Evolutionary conservation across 2,888 invertebrate genomes (phyloP).

Genomic region (Cephus pygmeus): DNA sequence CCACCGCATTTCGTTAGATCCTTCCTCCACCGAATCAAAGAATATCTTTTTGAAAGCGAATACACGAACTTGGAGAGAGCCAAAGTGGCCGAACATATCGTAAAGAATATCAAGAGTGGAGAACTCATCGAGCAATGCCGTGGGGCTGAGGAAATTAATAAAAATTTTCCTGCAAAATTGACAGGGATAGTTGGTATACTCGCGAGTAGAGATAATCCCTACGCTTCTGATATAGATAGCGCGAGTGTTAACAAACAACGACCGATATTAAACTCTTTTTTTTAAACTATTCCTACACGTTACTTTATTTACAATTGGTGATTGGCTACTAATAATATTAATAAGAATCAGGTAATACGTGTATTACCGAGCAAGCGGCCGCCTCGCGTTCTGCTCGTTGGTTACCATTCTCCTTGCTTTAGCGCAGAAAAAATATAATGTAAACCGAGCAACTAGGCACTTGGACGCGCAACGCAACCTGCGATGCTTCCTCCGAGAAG

Average conservation of each 20-base stretch:
- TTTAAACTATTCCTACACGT: slow-evolving; percentile 35
- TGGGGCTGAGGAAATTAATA: background rate
- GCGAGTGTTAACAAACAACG: background rate
- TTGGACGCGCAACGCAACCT: slow-evolving; percentile 15
- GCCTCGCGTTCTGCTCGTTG: background rate
- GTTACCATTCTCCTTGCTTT: background rate
- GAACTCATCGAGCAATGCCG: background rate
- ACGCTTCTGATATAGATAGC: background rate
- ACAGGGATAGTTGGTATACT: background rate
- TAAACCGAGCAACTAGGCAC: slow-evolving; percentile 28
- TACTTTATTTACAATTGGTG: slow-evolving; percentile 48
- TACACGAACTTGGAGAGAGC: background rate
- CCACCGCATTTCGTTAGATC: background rate
- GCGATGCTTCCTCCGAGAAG: background rate
- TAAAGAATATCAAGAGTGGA: background rate
- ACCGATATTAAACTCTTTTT: slow-evolving; percentile 1
- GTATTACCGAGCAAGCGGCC: slow-evolving; percentile 28
- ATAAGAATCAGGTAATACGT: slow-evolving; percentile 47
- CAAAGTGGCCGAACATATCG: background rate
- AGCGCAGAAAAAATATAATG: slow-evolving; percentile 11
- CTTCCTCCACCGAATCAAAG: background rate
- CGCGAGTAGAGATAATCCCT: background rate
- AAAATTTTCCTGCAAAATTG: background rate
- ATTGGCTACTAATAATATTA: slow-evolving; percentile 40
- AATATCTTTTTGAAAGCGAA: background rate